Base-by-base conservation (phyloP, 2,113 vertebrate species). In the Indicator indicator region DNA sequence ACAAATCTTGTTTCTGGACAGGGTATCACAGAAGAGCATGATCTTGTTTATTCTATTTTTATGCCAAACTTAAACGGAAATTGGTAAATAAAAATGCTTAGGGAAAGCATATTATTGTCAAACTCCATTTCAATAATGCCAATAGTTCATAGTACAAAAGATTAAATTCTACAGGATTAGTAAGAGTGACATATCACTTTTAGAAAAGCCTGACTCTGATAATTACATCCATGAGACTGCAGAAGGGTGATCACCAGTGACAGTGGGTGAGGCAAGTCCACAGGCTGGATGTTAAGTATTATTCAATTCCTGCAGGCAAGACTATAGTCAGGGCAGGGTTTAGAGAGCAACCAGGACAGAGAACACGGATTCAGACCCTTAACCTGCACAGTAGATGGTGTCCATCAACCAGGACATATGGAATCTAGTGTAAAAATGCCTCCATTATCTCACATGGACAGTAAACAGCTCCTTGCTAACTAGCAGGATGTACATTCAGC, bases 111-210 rank as follows among this genome's bases (percentile, higher is more conserved):
- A 58, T 55, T 48, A 65, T 9, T 24, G 27, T 69, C n/a, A 73
- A 76, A 80, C 5, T 1, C 6, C 12, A 14, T 63, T 88, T 86
- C 56, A 83, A 17, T 42, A 56, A 56, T 1, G 1, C 70, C 16
- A 60, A 0, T 6, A 27, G 13, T 60, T 79, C 0, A 0, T 11
- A 44, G 42, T 44, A 16, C 42, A 27, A 71, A 94, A 80, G 36
- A 91, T 56, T 50, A 58, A 85, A 72, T 12, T 56, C 42, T 23
- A 14, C 1, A 44, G 72, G 38, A 75, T 74, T 59, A 86, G 14
- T 58, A 89, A 14, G 18, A 17, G 27, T 60, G 18, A 64, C 14
- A 60, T 0, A 0, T 24, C 32, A 80, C 50, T 84, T 87, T 36
- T 1, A 44, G 4, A 81, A 80, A 86, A 86, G 32, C 4, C 33